Evolutionary conservation across 2,888 invertebrate species (phyloP).

Genomic region (Eristalis pertinax): DNA sequence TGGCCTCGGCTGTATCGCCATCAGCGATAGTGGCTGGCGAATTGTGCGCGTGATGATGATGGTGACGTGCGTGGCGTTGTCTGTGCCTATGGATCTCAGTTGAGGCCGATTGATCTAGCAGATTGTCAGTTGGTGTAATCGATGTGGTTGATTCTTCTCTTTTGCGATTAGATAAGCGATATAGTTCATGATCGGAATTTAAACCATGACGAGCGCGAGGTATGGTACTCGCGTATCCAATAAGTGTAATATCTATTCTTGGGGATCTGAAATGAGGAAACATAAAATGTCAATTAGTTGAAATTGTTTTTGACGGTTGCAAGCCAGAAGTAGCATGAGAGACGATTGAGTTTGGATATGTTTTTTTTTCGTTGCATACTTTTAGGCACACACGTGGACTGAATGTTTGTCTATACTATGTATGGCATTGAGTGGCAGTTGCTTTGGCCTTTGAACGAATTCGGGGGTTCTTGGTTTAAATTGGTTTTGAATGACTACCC

Average conservation of each 20-base stretch:
- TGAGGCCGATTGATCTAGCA: constrained; percentile 74
- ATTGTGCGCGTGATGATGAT: constrained; percentile 73
- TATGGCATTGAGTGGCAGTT: neutral
- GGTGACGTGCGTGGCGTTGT: constrained; percentile 73
- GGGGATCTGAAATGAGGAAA: constrained; percentile 75
- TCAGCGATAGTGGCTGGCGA: constrained; percentile 65
- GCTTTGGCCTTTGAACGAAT: neutral
- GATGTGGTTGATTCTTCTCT: constrained; percentile 76
- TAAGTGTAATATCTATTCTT: constrained; percentile 78
- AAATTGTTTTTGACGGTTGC: neutral
- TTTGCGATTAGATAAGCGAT: constrained; percentile 72
- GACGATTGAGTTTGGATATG: neutral
- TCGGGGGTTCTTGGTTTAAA: too few species aligned
- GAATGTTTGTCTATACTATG: too few species aligned
- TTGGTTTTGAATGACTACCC: too few species aligned
- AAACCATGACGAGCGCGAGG: constrained; percentile 73
- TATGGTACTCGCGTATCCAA: constrained; percentile 75
- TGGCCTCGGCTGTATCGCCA: constrained; percentile 66
- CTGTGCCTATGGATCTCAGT: constrained; percentile 72
- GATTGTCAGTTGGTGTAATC: constrained; percentile 77
- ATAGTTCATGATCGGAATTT: constrained; percentile 74
- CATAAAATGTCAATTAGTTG: neutral
- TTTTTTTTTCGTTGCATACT: constrained; percentile 24
- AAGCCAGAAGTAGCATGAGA: neutral
- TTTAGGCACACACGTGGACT: neutral